Conservation (phyloP, 2,888 invertebrate genomes). For the Mechanitis mazaeus region DNA sequence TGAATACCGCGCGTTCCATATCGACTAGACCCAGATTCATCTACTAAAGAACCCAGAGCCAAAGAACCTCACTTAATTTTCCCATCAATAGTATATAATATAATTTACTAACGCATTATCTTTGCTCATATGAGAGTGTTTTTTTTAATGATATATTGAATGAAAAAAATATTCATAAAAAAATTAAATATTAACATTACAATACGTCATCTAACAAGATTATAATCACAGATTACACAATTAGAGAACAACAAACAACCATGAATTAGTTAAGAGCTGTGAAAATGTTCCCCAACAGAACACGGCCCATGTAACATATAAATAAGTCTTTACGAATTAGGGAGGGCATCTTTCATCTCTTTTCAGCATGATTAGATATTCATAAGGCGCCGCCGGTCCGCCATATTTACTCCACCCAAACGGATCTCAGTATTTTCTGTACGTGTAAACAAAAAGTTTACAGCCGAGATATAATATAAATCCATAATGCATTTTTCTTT, state of each 20-base stretch:
- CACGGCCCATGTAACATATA: slow-evolving; percentile 46
- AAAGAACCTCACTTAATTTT: no score
- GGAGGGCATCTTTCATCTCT: slow-evolving; percentile 61
- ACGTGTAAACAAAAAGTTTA: slow-evolving; percentile 58
- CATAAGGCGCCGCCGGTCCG: slow-evolving; percentile 52
- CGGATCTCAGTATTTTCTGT: slow-evolving; percentile 49
- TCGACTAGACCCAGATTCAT: no score
- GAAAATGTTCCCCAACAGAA: slow-evolving; percentile 37
- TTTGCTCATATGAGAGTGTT: no score
- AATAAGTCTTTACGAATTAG: slow-evolving; percentile 62
- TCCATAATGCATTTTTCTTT: slow-evolving; percentile 45
- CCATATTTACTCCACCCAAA: slow-evolving; percentile 39
- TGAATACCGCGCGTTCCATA: no score
- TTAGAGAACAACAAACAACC: neutral
- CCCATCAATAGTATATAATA: no score
- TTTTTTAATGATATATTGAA: no score
- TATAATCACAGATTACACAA: neutral
- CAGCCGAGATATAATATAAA: slow-evolving; percentile 49
- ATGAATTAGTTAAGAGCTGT: slow-evolving; percentile 15
- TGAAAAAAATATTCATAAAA: no score
- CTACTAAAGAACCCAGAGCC: no score
- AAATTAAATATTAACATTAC: no score
- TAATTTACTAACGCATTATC: no score
- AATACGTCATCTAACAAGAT: no score
- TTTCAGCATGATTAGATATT: slow-evolving; percentile 64